Conservation (phyloP, 2,888 invertebrate genomes). For the Diogma glabrata region DNA sequence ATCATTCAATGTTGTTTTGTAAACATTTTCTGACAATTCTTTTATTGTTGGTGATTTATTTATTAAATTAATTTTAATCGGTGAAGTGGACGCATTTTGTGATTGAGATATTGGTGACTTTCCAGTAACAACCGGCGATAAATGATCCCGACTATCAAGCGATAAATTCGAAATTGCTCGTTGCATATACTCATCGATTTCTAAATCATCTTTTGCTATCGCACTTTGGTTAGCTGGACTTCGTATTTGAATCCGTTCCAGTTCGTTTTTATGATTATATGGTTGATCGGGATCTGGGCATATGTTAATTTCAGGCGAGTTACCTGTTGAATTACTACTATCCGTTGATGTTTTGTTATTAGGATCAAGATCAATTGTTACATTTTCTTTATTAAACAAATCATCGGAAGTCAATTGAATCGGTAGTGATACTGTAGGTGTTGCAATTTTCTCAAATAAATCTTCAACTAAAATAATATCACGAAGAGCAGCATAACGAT, state of each 20-base stretch:
- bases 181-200: slow-evolving; percentile 37
- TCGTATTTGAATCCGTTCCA: slow-evolving; percentile 17
- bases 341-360: slow-evolving; percentile 41
- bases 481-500: slow-evolving; percentile 70
- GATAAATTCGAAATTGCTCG: slow-evolving; percentile 36
- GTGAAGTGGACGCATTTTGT: slow-evolving; percentile 18
- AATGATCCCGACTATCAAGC: slow-evolving; percentile 33
- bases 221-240: neutral
- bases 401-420: slow-evolving; percentile 8
- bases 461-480: slow-evolving; percentile 59
- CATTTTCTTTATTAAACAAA: neutral
- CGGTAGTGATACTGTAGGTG: slow-evolving; percentile 6
- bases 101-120: slow-evolving; percentile 11
- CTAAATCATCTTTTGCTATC: slow-evolving; percentile 31
- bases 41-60: slow-evolving; percentile 20
- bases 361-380: slow-evolving; percentile 29
- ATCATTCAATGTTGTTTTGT: slow-evolving; percentile 28
- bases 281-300: neutral
- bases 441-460: slow-evolving; percentile 38
- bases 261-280: too few relatives aligned
- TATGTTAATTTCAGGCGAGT: slow-evolving; percentile 8
- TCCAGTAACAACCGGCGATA: slow-evolving; percentile 25
- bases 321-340: slow-evolving; percentile 33
- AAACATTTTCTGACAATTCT: too few relatives aligned
- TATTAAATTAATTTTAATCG: slow-evolving; percentile 15